Evolutionary conservation across 2,888 invertebrate genomes (phyloP), one percentile per base, ranked within the genome.

Genomic region (Villa cingulata): DNA sequence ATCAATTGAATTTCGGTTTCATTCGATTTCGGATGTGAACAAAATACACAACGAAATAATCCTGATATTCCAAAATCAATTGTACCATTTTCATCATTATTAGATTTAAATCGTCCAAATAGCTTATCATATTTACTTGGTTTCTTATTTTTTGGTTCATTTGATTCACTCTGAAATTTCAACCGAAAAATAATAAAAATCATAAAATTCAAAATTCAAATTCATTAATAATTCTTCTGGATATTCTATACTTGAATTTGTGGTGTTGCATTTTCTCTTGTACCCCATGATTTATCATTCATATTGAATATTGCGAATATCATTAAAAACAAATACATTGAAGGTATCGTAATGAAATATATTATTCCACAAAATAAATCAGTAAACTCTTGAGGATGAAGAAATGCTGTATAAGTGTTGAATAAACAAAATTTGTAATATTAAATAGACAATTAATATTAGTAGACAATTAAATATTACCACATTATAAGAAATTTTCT

Each of bases 261-360:
- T 2, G 10, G 54, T 15, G 59, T 68, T 1, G 74, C 73, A 42
- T 76, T 81, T 65, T 94, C 95, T 51, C 95, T 73, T 0, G 95
- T 95, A 6, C 95, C 95, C 95, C 95, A 95, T 2, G 86, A 82
- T 4, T 95, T 86, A 59, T 90, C 86, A 65, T 95, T 89, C 71
- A 95, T 75, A 65, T 95, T 95, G 63, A 91, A 90, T 23, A 94
- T 73, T 0, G 92, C 89, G 64, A 90, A 95, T 48, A 95, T 84
- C 55, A 92, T 83, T 46, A 95, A 74, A 61, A 95, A 71, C 76
- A 95, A 81, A 66, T 94, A 95, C 85, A 94, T 94, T 54, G 90
- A 87, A 0, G 95, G 95, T 45, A 95, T 89, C 7, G 91, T 87
- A 41, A 95, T 80, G 63, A 86, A 86, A 65, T 95, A 95, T 37